Base-by-base conservation (phyloP, 1,140 invertebrate species). In the Brachystomella parvula region DNA sequence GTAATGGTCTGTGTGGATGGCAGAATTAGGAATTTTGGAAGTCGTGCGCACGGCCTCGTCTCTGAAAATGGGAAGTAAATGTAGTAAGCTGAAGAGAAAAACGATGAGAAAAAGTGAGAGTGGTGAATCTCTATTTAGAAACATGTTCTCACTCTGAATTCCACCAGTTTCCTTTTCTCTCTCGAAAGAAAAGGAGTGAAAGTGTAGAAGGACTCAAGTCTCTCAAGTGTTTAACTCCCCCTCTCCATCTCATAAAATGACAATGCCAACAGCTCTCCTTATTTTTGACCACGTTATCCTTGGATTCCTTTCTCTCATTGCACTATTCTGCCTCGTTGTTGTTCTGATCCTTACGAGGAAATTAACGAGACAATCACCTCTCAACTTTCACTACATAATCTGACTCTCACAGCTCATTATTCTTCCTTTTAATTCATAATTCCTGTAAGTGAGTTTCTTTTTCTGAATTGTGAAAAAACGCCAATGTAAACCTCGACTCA, bases 221-320 rank as follows among this genome's bases (percentile, higher is more conserved):
- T 19, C 9, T 44, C 6, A 44, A 19, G 19, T 9, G 39, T 44
- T 6, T 9, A 44, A 44, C 9, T 44, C 9, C 19, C 9, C 9
- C 6, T 19, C 19, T 9, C 39, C 19, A 9, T 44, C 39, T 44
- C 39, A 26, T 19, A 65, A 24, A 3, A 53, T 53, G 28, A 66
- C 57, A 66, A 76, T 76, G 75, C 75, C 75, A 57, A 75, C 75
- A 17, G 73, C 72, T 29, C 69, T 76, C 47, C 74, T 76, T 63
- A 74, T 76, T 63, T 76, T 76, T 57, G 75, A 76, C 68, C 75
- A 76, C 71, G 69, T 76, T 49, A 74, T 76, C 29, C 72, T 76
- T 15, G 71, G 74, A 56, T 73, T 76, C 49, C 64, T 76, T 49
- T 76, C 75, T 60, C 68, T 76, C 35, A 75, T 76, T 56, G 75